phyloP scores from a whole-genome alignment of 30 jellyfish, hydroid and myxozoan species.

The Sanderia malayensis region DNA sequence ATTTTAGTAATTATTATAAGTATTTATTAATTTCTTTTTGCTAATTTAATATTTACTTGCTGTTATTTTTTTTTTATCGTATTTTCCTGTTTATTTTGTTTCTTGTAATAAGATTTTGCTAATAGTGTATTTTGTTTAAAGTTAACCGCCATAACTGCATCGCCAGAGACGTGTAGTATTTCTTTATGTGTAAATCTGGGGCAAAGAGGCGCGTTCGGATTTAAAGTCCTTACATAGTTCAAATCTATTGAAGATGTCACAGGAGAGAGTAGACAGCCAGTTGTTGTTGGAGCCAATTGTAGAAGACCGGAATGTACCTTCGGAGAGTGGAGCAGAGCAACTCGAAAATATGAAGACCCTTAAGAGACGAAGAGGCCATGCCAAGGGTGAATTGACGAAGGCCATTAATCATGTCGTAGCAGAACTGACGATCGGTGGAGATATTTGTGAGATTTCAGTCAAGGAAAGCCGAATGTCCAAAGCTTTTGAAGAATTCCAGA shows the following conservation, averaged over 20 bases:
- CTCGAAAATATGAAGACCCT: conserved; percentile 1
- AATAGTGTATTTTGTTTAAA: too few species aligned
- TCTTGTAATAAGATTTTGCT: too few species aligned
- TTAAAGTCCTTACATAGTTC: background rate
- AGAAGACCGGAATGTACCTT: conserved; percentile 1
- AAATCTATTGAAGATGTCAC: background rate
- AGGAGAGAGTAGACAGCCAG: background rate
- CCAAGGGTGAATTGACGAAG: background rate
- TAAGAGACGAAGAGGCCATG: background rate
- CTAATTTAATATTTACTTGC: too few species aligned
- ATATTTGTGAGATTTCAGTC: background rate
- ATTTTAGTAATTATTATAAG: too few species aligned
- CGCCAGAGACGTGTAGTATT: too few species aligned
- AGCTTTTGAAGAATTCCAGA: background rate
- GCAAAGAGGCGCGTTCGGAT: background rate
- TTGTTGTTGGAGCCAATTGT: background rate
- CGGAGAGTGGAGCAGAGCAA: background rate
- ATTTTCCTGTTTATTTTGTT: too few species aligned
- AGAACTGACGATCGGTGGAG: conserved; percentile 1
- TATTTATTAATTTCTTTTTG: too few species aligned
- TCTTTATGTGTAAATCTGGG: too few species aligned
- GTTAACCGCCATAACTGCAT: too few species aligned
- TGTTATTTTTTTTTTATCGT: too few species aligned
- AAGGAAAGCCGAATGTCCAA: background rate
- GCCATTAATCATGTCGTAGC: background rate